phyloP scores from a whole-genome alignment of 23 tunicate genomes.

The Diplosoma virens region DNA sequence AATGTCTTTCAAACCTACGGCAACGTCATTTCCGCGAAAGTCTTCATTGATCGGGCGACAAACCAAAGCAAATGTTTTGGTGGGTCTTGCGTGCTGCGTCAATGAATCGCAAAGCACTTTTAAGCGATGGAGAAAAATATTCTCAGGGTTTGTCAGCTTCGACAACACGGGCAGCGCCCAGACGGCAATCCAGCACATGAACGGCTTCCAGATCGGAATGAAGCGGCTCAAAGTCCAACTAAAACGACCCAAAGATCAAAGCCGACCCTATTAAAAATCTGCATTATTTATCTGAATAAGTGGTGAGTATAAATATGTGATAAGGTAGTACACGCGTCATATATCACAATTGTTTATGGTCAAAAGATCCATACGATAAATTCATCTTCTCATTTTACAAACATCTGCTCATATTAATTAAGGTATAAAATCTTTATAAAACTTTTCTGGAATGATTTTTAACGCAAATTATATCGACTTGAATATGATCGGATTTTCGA shows the following conservation, averaged over 20 bases:
- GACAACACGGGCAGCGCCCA: conserved; percentile 85
- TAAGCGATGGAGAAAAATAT: background rate
- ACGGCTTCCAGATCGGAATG: conserved; percentile 93
- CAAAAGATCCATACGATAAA: no score
- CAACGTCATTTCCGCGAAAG: conserved; percentile 96
- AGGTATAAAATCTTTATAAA: no score
- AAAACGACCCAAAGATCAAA: conserved; percentile 92
- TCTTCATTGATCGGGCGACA: conserved; percentile 94
- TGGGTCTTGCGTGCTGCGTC: conserved; percentile 11
- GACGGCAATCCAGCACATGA: conserved; percentile 89
- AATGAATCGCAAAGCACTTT: background rate
- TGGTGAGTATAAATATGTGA: background rate
- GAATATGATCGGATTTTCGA: no score
- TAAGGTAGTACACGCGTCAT: no score
- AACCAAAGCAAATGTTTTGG: conserved; percentile 98
- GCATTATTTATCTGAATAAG: no score
- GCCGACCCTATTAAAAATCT: conserved; percentile 84
- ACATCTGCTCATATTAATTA: no score
- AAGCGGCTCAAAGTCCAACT: conserved; percentile 91
- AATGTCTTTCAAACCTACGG: conserved; percentile 77
- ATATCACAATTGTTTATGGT: no score
- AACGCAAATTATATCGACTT: no score
- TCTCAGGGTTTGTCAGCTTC: conserved; percentile 88
- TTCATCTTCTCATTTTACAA: no score
- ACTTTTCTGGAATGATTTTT: no score